Evolutionary conservation across 2,888 invertebrate species (phyloP).

Genomic region (Drosophila dives): DNA sequence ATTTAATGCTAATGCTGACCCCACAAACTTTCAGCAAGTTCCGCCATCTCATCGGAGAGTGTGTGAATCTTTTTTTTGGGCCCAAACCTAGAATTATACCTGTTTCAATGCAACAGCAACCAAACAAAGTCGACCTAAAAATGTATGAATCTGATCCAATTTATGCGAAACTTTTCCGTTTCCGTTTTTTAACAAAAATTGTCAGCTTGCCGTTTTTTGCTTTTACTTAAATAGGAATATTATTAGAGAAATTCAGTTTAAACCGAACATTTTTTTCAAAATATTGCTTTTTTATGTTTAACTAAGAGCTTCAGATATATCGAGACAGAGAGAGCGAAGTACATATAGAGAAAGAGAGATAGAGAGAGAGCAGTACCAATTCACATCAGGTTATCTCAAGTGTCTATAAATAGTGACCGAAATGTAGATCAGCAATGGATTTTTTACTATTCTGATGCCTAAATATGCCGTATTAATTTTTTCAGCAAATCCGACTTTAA

Average conservation of each 20-base stretch:
- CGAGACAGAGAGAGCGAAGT: background rate
- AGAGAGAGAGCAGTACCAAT: background rate
- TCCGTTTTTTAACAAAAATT: background rate
- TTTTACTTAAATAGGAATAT: background rate
- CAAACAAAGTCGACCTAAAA: background rate
- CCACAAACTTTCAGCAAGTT: background rate
- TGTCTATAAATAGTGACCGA: background rate
- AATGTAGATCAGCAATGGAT: background rate
- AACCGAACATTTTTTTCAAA: background rate
- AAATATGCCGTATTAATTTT: background rate
- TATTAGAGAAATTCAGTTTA: background rate
- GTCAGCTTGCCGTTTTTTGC: background rate
- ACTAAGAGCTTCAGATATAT: background rate
- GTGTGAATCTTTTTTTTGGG: constrained; percentile 52
- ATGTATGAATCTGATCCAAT: background rate
- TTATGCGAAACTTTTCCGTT: background rate
- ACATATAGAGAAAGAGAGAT: too few relatives aligned
- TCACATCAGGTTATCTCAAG: background rate
- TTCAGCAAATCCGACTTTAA: background rate
- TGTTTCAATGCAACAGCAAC: background rate
- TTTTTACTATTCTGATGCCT: background rate
- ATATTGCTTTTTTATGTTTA: background rate
- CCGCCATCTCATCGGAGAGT: constrained; percentile 1
- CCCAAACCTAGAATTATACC: constrained; percentile 34
- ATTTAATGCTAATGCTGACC: constrained; percentile 58